Evolutionary conservation across 1,140 invertebrate species (phyloP).

Genomic region (Nebria ingens): DNA sequence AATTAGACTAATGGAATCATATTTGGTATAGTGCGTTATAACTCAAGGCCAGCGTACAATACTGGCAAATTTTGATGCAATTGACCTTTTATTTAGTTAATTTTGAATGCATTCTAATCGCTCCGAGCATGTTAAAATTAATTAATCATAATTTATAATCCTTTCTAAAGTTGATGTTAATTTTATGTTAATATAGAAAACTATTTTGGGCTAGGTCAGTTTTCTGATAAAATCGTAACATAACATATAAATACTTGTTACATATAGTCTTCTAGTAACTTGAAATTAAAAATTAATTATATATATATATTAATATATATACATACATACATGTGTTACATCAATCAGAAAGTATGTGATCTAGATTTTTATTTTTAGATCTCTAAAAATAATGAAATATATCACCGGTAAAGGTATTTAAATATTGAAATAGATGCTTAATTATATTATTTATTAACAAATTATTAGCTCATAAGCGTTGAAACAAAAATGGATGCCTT

Average conservation of each 20-base stretch:
- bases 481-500: too few relatives aligned
- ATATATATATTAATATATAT: neutral
- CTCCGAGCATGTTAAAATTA: too few relatives aligned
- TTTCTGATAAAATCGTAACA: neutral
- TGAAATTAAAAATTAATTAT: neutral
- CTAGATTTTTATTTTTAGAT: neutral
- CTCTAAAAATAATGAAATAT: neutral
- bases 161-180: neutral
- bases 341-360: neutral
- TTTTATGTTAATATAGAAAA: neutral
- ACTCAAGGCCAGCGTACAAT: too few relatives aligned
- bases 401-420: neutral
- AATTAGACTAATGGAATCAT: too few relatives aligned
- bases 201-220: neutral
- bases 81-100: too few relatives aligned
- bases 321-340: constrained; percentile 2
- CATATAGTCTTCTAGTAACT: neutral
- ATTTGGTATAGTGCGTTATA: too few relatives aligned
- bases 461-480: neutral
- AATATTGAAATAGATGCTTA: neutral
- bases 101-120: too few relatives aligned
- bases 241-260: neutral
- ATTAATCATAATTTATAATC: too few relatives aligned
- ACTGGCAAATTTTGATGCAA: too few relatives aligned
- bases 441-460: too few relatives aligned